A percentile compares a stretch with the other conserved stretches of the same genome.
Evolutionary conservation across 2,797 vertebrate species (phyloP).

Genomic region (Micrastur ruficollis): DNA sequence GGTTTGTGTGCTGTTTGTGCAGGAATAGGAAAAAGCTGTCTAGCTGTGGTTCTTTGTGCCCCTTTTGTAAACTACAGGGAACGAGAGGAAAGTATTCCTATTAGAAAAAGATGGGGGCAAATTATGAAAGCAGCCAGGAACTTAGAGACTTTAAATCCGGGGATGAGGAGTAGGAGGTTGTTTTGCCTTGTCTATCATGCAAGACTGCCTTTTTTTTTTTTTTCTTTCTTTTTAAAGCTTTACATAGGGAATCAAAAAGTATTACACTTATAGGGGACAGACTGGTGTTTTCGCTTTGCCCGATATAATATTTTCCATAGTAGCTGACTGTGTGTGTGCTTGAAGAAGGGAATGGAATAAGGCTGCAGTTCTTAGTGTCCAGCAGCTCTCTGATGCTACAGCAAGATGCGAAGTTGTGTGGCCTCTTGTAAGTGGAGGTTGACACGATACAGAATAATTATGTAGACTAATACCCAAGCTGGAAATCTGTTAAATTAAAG

Average conservation of each 20-base stretch:
- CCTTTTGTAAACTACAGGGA: background rate
- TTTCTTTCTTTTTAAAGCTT: background rate
- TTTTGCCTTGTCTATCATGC: background rate
- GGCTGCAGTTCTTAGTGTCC: background rate
- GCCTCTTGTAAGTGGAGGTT: background rate
- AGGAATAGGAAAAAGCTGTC: background rate
- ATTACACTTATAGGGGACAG: background rate
- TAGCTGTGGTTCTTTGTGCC: background rate
- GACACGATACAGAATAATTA: background rate
- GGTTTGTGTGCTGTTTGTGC: background rate
- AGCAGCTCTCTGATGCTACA: background rate
- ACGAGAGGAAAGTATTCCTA: background rate
- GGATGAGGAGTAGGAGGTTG: background rate
- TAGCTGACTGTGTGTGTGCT: background rate
- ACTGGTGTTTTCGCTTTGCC: background rate
- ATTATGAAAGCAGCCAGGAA: background rate
- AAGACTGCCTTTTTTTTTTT: background rate
- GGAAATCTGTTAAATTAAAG: background rate
- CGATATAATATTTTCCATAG: background rate
- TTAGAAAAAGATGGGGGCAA: background rate
- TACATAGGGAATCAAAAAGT: background rate
- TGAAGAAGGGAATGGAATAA: background rate
- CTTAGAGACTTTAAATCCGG: background rate
- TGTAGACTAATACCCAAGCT: background rate
- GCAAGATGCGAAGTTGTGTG: background rate